A percentile compares a stretch with the other conserved stretches of the same genome.
Evolutionary conservation across 2,888 invertebrate species (phyloP).

Genomic region (Amphipyra tragopoginis): DNA sequence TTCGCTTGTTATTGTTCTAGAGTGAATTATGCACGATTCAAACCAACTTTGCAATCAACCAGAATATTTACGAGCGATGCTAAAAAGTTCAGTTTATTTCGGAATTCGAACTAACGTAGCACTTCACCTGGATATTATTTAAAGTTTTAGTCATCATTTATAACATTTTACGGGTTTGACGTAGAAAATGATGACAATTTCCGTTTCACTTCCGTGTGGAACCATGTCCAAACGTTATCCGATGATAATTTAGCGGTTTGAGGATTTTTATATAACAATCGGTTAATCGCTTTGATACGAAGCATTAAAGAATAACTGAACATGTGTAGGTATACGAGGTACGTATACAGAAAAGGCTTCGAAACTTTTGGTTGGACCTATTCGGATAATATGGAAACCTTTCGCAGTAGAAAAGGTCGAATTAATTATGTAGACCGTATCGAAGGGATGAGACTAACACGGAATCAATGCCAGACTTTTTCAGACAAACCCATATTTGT

Average conservation of each 20-base stretch:
- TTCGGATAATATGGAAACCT: conserved; percentile 42
- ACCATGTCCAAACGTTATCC: conserved; percentile 17
- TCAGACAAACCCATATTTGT: conserved; percentile 59
- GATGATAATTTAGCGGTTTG: conserved; percentile 9
- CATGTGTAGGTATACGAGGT: conserved; percentile 18
- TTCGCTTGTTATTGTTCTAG: conserved; percentile 47
- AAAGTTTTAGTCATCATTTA: too few relatives aligned
- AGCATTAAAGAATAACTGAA: conserved; percentile 24
- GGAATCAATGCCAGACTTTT: conserved; percentile 63
- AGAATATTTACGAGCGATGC: conserved; percentile 2
- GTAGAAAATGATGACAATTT: conserved; percentile 13
- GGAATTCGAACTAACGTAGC: too few relatives aligned
- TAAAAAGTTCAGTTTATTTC: conserved; percentile 12
- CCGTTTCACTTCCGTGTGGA: conserved; percentile 12
- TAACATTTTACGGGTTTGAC: too few relatives aligned
- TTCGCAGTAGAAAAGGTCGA: conserved; percentile 43
- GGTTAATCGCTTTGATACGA: conserved; percentile 21
- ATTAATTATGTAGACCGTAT: conserved; percentile 58
- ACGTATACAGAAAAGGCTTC: conserved; percentile 14
- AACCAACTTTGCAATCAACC: conserved; percentile 31
- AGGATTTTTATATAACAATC: conserved; percentile 29
- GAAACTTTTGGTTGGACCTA: conserved; percentile 19
- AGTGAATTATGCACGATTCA: conserved; percentile 40
- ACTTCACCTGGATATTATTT: too few relatives aligned
- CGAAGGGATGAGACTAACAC: conserved; percentile 47